Evolutionary conservation across 2,113 vertebrate species (phyloP).

Genomic region (Caracal caracal): DNA sequence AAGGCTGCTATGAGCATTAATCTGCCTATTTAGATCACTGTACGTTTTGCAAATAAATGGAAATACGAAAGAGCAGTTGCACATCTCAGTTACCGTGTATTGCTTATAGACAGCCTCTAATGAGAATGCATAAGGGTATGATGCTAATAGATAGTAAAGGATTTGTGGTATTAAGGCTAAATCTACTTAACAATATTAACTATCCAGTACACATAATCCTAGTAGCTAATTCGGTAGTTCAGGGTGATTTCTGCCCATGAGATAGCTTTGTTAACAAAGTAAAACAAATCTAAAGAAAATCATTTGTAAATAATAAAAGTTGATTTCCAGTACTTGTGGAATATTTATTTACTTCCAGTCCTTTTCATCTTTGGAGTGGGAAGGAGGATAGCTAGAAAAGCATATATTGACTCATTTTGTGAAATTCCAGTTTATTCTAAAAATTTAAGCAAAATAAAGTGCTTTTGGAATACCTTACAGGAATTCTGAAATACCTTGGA

Average conservation of each 20-base stretch:
- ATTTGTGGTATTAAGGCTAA: not conserved
- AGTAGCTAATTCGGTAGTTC: not conserved
- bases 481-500: too few species aligned
- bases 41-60: not conserved
- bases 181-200: not conserved
- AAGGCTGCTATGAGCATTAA: not conserved
- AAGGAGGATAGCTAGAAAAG: not conserved
- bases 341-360: constrained; percentile 10
- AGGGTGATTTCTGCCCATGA: not conserved
- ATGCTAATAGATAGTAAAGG: not conserved
- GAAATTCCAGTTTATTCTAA: constrained; percentile 31
- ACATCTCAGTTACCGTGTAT: not conserved
- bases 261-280: not conserved
- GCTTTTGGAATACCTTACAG: not conserved
- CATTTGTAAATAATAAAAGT: constrained; percentile 29
- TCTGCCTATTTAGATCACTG: not conserved
- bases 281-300: constrained; percentile 22
- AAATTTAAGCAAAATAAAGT: constrained; percentile 44
- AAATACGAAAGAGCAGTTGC: not conserved
- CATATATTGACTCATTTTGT: not conserved
- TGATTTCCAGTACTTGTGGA: not conserved
- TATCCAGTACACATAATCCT: not conserved
- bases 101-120: not conserved
- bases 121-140: not conserved
- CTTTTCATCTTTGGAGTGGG: not conserved